These are phyloP conservation scores for Opisthocomus hoazin DNA, from an alignment of 2,113 vertebrate species.

Conservation along the genomic window DNA sequence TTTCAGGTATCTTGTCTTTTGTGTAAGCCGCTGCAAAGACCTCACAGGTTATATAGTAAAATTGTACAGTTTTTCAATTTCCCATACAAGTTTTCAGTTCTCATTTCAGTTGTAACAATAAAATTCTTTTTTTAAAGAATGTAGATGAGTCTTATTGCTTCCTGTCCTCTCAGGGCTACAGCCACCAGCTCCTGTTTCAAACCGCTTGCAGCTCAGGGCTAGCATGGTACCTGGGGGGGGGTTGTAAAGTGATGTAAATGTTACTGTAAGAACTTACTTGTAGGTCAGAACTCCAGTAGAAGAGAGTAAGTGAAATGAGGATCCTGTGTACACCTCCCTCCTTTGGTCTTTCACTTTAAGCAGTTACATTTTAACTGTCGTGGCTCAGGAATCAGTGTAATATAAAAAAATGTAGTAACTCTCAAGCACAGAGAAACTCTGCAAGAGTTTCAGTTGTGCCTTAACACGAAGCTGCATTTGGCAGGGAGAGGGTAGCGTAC, in stretches of 20 bases:
- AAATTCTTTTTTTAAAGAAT: conserved; percentile 75
- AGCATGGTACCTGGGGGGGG: rapidly evolving
- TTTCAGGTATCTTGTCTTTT: conserved; percentile 70
- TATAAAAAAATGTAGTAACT: rapidly evolving
- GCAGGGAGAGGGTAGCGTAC: rapidly evolving
- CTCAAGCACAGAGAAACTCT: no score
- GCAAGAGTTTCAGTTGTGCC: neutral
- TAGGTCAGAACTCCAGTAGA: neutral
- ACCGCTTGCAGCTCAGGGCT: rapidly evolving
- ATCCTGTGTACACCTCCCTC: rapidly evolving
- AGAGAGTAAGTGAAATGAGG: neutral
- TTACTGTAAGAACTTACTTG: neutral
- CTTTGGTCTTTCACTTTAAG: neutral
- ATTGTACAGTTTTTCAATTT: conserved; percentile 73
- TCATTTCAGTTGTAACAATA: conserved; percentile 80
- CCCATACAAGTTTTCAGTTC: conserved; percentile 71
- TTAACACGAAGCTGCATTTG: rapidly evolving
- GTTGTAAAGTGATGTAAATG: no score
- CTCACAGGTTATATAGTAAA: conserved; percentile 66
- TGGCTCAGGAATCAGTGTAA: no score
- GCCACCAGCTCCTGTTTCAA: neutral
- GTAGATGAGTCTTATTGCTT: neutral
- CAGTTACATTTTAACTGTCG: neutral
- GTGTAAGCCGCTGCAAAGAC: conserved; percentile 70
- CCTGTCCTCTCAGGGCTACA: neutral